phyloP scores from a whole-genome alignment of 2,113 vertebrate genomes.

The Microtus oregoni region DNA sequence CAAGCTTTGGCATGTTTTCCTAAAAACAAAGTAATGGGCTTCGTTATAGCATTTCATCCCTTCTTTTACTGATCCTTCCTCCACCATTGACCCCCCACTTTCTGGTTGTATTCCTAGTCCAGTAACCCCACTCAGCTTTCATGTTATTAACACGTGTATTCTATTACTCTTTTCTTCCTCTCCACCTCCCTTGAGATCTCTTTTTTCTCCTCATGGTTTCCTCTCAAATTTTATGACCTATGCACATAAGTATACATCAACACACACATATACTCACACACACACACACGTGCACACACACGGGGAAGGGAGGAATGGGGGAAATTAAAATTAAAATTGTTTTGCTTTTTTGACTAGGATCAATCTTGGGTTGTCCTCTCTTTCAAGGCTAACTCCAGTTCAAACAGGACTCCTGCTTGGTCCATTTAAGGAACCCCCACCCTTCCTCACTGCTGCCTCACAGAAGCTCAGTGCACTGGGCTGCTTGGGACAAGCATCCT shows the following conservation, averaged over 20 bases:
- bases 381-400: not conserved
- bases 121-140: not conserved
- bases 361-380: not conserved
- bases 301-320: too few species aligned
- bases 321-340: not conserved
- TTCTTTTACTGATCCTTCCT: not conserved
- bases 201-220: not conserved
- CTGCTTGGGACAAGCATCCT: not conserved
- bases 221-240: not conserved
- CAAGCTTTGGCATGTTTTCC: not conserved
- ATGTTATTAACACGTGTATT: not conserved
- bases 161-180: not conserved
- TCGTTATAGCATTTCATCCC: not conserved
- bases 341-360: not conserved
- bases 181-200: not conserved
- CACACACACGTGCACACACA: not conserved
- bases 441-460: not conserved
- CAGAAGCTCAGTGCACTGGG: not conserved
- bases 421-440: not conserved
- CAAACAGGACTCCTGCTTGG: not conserved
- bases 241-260: too few species aligned
- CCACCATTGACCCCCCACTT: not conserved
- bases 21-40: not conserved
- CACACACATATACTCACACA: not conserved
- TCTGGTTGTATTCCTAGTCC: not conserved